Conservation (phyloP, 2,888 invertebrate genomes). For the Pandemis corylana region DNA sequence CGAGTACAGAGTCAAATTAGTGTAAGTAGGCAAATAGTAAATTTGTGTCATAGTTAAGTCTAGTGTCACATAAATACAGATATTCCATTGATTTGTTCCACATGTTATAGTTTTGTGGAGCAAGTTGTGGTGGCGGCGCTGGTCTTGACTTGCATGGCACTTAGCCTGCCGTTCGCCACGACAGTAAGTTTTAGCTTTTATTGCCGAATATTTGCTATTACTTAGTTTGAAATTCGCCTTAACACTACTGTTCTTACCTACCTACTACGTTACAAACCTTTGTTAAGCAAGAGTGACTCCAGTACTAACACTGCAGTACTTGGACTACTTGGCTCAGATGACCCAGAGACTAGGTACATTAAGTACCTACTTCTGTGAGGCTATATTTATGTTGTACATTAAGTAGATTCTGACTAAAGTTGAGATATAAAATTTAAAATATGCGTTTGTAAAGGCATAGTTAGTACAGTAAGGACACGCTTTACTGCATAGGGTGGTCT, state of each 20-base stretch:
- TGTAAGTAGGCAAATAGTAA: slow-evolving; percentile 60
- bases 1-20: slow-evolving; percentile 74
- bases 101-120: slow-evolving; percentile 65
- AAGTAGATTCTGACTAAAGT: too few species aligned
- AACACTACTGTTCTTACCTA: too few species aligned
- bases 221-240: too few species aligned
- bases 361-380: too few species aligned
- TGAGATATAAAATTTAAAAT: too few species aligned
- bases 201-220: not conserved
- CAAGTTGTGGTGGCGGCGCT: slow-evolving; percentile 64
- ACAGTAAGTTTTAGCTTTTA: slow-evolving; percentile 56
- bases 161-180: slow-evolving; percentile 67
- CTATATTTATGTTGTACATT: too few species aligned
- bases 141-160: slow-evolving; percentile 62
- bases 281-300: too few species aligned
- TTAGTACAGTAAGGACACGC: not conserved
- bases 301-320: too few species aligned
- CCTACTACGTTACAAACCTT: too few species aligned
- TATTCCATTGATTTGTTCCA: slow-evolving; percentile 7
- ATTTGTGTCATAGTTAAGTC: not conserved
- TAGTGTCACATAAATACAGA: not conserved
- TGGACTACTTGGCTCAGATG: too few species aligned
- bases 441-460: too few species aligned
- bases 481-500: slow-evolving; percentile 63
- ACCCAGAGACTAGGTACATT: too few species aligned